These are phyloP conservation scores for Rambutsinella grinnellia DNA, from an alignment of 2,888 invertebrate genomes.

Conservation along the genomic window DNA sequence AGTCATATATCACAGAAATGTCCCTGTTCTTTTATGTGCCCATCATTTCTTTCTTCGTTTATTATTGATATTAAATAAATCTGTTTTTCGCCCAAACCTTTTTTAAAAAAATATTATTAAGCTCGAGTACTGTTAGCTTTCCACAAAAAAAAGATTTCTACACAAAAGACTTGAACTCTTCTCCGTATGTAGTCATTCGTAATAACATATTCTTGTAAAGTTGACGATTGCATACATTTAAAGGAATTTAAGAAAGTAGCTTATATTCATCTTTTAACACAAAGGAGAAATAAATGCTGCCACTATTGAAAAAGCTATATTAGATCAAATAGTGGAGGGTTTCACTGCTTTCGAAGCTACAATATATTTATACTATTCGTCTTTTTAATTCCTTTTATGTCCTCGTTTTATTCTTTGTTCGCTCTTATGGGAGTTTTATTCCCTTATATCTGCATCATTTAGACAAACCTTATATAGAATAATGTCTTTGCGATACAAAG, in stretches of 20 bases:
- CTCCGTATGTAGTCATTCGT: too few species aligned
- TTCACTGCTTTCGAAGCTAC: too few species aligned
- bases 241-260: background rate
- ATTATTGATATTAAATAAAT: background rate
- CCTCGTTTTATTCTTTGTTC: background rate
- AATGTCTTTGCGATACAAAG: constrained; percentile 1
- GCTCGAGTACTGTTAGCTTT: too few species aligned
- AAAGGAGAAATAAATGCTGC: background rate
- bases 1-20: constrained; percentile 9
- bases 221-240: too few species aligned
- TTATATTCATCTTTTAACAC: background rate
- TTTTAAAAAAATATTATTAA: too few species aligned
- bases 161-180: too few species aligned
- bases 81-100: too few species aligned
- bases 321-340: background rate
- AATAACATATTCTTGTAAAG: too few species aligned
- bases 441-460: background rate
- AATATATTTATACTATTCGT: background rate
- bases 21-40: too few species aligned
- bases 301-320: background rate
- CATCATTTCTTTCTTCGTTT: too few species aligned
- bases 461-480: background rate
- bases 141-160: too few species aligned
- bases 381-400: constrained; percentile 10
- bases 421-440: background rate